Evolutionary conservation across 2,888 invertebrate species (phyloP), one percentile per base, ranked within the genome.

Genomic region (Plemyria rubiginata): DNA sequence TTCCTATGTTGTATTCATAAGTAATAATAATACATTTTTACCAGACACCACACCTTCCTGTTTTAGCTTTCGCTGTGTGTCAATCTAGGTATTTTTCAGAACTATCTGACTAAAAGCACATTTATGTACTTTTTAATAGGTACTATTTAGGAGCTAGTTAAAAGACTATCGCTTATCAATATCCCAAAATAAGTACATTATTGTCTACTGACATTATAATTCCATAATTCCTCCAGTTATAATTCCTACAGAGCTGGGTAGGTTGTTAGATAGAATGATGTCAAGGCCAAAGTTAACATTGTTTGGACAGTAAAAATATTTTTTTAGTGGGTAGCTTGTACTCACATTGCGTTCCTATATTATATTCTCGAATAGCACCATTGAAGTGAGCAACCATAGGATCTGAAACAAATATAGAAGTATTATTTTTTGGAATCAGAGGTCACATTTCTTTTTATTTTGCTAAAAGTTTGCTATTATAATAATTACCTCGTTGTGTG

Each of bases 331-430:
- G 43, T 43, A 43, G 9, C 16, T 11, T 11, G n/a, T 51, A 88
- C 89, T 90, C 71, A 92, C 92, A 69, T 75, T 86, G 70, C 41
- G 54, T 71, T 52, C 86, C 86, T 71, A 91, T 69, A 63, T 89
- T 81, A 0, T 77, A 62, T 72, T 92, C 90, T 57, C 65, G 70
- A 43, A 79, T 67, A 41, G 81, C 89, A 71, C 92, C 92, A 75
- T 88, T 89, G 70, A 91, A 92, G 51, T 92, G 91, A 62, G 82
- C 84, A n/a, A 92, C 80, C 60, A 87, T 71, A 51, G 83, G 71
- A 58, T 87, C 92, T 92, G 88, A 59, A 88, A 54, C 7, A 50
- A 13, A 50, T 11, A 11, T 4, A 50, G 0, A 15, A 9, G 15
- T 9, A 32, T 36, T 28, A 49, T 43, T 43, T n/a, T 32, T 43